Conservation (phyloP, 1,140 invertebrate species). For the Leptoteleia sp. region DNA sequence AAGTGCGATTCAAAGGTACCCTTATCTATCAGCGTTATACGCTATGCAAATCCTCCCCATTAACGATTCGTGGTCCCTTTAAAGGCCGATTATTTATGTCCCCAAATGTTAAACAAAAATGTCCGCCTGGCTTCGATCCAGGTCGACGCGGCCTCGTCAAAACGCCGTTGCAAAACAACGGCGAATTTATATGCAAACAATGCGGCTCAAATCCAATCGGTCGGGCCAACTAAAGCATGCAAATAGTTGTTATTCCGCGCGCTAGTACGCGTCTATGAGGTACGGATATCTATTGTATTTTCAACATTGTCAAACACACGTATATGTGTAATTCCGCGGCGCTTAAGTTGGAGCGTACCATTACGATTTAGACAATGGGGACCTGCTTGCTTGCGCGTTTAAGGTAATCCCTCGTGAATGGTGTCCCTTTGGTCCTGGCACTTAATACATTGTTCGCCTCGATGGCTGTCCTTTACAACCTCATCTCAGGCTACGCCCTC, state of each 20-base stretch:
- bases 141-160: constrained; percentile 3
- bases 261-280: constrained; percentile 40
- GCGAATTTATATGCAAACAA: constrained; percentile 40
- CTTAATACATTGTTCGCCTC: constrained; percentile 78
- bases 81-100: constrained; percentile 47
- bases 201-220: constrained; percentile 40
- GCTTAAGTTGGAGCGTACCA: constrained; percentile 63
- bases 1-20: constrained; percentile 58
- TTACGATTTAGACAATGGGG: constrained; percentile 70
- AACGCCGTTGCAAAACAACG: constrained; percentile 16
- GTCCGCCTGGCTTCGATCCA: not conserved
- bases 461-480: constrained; percentile 77
- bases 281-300: constrained; percentile 57
- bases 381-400: constrained; percentile 68
- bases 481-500: constrained; percentile 66
- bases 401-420: constrained; percentile 68
- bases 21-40: constrained; percentile 55
- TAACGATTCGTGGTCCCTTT: constrained; percentile 51
- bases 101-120: constrained; percentile 34
- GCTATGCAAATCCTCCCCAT: constrained; percentile 59
- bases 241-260: constrained; percentile 40
- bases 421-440: constrained; percentile 74
- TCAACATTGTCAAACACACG: constrained; percentile 63
- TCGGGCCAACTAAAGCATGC: constrained; percentile 35
- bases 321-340: constrained; percentile 62